Evolutionary conservation across 2,797 vertebrate species (phyloP).

Genomic region (Pachyuromys duprasi): DNA sequence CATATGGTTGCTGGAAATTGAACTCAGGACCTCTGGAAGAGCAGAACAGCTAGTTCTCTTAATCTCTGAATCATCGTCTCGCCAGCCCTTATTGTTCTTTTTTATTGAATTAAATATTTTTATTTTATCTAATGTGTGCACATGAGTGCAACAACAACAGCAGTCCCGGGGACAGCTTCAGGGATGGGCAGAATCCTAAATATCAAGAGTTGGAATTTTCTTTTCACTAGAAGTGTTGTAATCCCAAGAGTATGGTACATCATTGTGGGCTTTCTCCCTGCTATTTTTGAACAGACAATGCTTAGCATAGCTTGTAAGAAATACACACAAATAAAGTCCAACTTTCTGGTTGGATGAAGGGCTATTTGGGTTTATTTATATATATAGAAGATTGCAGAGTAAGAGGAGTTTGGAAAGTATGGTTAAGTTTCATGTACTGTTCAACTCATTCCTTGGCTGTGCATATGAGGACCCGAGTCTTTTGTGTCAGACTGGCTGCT

Average conservation of each 20-base stretch:
- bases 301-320: neutral
- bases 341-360: neutral
- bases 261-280: too few species aligned
- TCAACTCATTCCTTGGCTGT: constrained; percentile 4
- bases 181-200: neutral
- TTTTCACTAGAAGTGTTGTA: neutral
- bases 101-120: neutral
- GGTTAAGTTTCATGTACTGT: neutral
- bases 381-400: neutral
- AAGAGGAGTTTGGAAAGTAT: neutral
- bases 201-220: neutral
- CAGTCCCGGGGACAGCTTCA: neutral
- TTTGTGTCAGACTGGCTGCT: neutral
- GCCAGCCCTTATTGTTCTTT: neutral
- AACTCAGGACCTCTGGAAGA: too few species aligned
- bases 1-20: too few species aligned
- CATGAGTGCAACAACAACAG: neutral
- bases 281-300: neutral
- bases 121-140: neutral
- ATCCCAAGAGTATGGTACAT: neutral
- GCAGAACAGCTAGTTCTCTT: too few species aligned
- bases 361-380: neutral
- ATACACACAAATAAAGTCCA: neutral
- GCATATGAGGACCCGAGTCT: neutral
- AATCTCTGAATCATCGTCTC: too few species aligned